Evolutionary conservation across 2,113 vertebrate species (phyloP).

Genomic region (Scomber scombrus): DNA sequence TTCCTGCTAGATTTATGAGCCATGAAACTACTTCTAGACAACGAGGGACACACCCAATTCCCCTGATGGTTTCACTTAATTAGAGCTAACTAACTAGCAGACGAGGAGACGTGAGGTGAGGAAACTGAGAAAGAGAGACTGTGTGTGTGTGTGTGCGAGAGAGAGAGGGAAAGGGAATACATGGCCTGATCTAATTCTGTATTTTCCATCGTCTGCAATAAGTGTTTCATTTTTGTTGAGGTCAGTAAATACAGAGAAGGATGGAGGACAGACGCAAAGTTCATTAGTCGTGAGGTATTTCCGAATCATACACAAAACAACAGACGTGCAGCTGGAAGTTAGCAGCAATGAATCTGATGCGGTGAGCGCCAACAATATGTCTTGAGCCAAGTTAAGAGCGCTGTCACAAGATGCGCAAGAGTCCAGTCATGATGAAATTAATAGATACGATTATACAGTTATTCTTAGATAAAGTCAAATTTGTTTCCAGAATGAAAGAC

Average conservation of each 20-base stretch:
- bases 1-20: constrained; percentile 46
- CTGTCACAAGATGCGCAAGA: not conserved
- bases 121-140: not conserved
- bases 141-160: not conserved
- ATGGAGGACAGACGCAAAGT: constrained; percentile 14
- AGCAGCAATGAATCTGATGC: constrained; percentile 3
- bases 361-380: not conserved
- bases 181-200: not conserved
- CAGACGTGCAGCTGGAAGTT: constrained; percentile 34
- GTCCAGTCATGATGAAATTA: not conserved
- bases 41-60: not conserved
- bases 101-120: not conserved
- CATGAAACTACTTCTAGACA: constrained; percentile 36
- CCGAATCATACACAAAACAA: constrained; percentile 12
- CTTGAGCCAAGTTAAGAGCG: constrained; percentile 8
- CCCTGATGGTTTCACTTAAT: constrained; percentile 59
- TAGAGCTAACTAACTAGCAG: constrained; percentile 49
- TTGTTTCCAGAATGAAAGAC: constrained; percentile 6
- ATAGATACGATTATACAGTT: not conserved
- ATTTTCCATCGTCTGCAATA: not conserved
- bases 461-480: constrained; percentile 11
- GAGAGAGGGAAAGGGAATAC: not conserved
- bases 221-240: not conserved
- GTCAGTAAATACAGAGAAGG: constrained; percentile 11
- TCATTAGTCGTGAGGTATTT: constrained; percentile 17